Percentiles rank a stretch among this genome's conserved stretches.
Conservation (phyloP, 2,113 vertebrate species). For the Brachyistius frenatus region DNA sequence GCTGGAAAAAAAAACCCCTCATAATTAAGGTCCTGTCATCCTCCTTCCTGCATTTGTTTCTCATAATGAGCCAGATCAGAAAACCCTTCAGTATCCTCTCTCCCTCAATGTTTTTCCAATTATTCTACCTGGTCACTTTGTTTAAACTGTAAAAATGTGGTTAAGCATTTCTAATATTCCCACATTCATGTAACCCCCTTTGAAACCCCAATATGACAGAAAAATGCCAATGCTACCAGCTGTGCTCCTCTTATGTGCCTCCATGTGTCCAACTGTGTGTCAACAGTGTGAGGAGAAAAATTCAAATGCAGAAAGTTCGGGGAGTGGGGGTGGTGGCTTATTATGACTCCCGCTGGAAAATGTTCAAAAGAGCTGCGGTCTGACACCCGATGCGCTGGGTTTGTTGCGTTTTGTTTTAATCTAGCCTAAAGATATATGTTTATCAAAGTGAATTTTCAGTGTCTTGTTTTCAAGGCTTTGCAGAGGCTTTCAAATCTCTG, state of each 20-base stretch:
- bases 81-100: background rate
- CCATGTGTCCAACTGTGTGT: conserved; percentile 56
- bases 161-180: conserved; percentile 21
- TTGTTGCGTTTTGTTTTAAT: conserved; percentile 78
- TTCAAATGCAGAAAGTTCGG: conserved; percentile 56
- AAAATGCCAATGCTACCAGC: conserved; percentile 27
- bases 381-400: conserved; percentile 51
- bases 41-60: conserved; percentile 47
- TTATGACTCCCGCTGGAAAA: conserved; percentile 68
- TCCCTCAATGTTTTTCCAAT: background rate
- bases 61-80: conserved; percentile 21
- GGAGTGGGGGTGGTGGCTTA: conserved; percentile 57
- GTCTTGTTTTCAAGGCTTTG: conserved; percentile 68
- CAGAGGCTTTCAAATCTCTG: conserved; percentile 68
- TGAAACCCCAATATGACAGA: conserved; percentile 7
- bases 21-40: conserved; percentile 6
- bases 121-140: conserved; percentile 30
- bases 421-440: conserved; percentile 80
- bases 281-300: conserved; percentile 35
- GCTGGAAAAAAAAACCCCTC: background rate
- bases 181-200: conserved; percentile 34
- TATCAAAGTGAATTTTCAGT: conserved; percentile 82
- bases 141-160: conserved; percentile 10
- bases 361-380: conserved; percentile 70
- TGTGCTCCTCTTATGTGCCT: conserved; percentile 20